Evolutionary conservation across 2,888 invertebrate species (phyloP).

Genomic region (Drosophila longiperda): DNA sequence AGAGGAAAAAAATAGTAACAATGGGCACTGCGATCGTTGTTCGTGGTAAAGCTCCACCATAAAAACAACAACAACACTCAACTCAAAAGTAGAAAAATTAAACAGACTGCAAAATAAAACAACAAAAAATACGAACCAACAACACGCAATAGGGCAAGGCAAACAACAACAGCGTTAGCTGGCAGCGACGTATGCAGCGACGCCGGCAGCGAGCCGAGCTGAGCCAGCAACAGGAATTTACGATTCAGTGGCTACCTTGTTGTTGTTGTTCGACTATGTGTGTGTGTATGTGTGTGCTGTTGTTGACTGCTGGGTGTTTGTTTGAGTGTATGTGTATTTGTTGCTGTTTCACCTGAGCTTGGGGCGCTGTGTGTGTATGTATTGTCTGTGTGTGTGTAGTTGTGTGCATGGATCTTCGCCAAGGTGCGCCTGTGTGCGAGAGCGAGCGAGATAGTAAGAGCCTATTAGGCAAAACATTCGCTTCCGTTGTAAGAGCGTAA

Average conservation of each 20-base stretch:
- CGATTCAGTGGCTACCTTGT: slow-evolving; percentile 81
- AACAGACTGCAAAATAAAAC: slow-evolving; percentile 73
- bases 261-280: slow-evolving; percentile 51
- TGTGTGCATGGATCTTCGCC: slow-evolving; percentile 61
- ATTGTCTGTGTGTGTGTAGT: slow-evolving; percentile 9
- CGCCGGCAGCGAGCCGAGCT: slow-evolving; percentile 54
- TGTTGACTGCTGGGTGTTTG: slow-evolving; percentile 36
- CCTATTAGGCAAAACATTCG: slow-evolving; percentile 71
- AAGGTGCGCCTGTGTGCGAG: slow-evolving; percentile 55
- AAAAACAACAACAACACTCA: slow-evolving; percentile 49
- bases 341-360: slow-evolving; percentile 73
- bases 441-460: slow-evolving; percentile 45
- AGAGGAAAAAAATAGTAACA: slow-evolving; percentile 52
- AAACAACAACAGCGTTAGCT: slow-evolving; percentile 78
- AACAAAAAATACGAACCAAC: slow-evolving; percentile 63
- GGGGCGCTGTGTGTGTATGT: slow-evolving; percentile 56
- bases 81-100: slow-evolving; percentile 74
- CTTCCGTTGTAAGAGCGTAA: slow-evolving; percentile 69
- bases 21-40: slow-evolving; percentile 65
- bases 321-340: slow-evolving; percentile 46
- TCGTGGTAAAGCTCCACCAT: slow-evolving; percentile 72
- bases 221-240: slow-evolving; percentile 80
- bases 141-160: slow-evolving; percentile 85
- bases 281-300: slow-evolving; percentile 32
- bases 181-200: slow-evolving; percentile 45